Percentiles rank a stretch among this genome's conserved stretches.
These are phyloP conservation scores for Nomada ruficornis DNA, from an alignment of 2,888 invertebrate genomes.

Conservation along the genomic window DNA sequence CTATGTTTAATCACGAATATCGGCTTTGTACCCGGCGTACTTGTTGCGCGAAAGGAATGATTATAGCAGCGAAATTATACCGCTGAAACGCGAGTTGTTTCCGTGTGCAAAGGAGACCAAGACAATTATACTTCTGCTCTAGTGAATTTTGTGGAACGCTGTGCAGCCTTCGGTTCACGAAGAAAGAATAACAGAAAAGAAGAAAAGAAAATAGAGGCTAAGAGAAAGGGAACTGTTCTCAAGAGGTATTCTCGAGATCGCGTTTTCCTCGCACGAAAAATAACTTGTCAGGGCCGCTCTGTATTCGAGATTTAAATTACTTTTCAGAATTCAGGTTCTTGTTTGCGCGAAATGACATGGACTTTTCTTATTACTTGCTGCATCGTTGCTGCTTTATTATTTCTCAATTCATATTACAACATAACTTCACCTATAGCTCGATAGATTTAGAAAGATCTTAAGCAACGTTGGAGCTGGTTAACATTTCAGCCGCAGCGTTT, in stretches of 20 bases:
- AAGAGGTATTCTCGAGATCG: constrained; percentile 7
- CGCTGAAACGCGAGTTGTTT: constrained; percentile 32
- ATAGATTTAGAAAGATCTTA: no score
- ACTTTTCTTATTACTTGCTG: no score
- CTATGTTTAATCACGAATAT: constrained; percentile 48
- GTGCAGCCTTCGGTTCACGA: constrained; percentile 24
- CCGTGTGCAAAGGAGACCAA: constrained; percentile 51
- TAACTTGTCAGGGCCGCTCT: constrained; percentile 14
- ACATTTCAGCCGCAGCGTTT: no score
- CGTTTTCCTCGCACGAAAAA: constrained; percentile 15
- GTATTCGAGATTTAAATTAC: neutral
- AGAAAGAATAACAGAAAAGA: neutral
- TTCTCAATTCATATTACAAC: no score
- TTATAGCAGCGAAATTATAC: constrained; percentile 52
- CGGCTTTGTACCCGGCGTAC: constrained; percentile 16
- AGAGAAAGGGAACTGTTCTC: constrained; percentile 38
- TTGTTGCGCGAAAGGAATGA: constrained; percentile 44
- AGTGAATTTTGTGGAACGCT: constrained; percentile 46
- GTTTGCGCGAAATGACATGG: neutral
- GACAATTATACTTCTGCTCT: constrained; percentile 62
- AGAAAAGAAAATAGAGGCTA: constrained; percentile 14
- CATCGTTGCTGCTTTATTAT: no score
- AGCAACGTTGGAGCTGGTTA: no score
- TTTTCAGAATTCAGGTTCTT: neutral
- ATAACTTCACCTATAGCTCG: no score